Evolutionary conservation across 2,113 vertebrate genomes (phyloP), one percentile per base, ranked within the genome.

Genomic region (Ascaphus truei): DNA sequence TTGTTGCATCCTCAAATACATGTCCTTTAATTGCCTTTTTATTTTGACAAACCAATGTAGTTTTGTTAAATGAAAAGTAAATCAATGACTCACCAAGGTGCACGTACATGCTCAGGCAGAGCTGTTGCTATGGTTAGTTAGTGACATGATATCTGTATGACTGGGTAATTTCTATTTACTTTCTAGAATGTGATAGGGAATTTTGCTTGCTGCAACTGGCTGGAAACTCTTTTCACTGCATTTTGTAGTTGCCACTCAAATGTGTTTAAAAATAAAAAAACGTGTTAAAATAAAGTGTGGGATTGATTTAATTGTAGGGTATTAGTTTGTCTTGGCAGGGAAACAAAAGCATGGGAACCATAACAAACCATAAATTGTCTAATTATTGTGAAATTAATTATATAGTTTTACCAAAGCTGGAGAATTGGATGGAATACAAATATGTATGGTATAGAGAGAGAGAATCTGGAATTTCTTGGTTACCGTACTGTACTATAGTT

Each of bases 41-140:
- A 68, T 68, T 71, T 71, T 71, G 67, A 71, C 67, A 71, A 61
- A 43, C 15, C 45, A 39, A 22, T 61, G 16, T 71, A 50, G n/a
- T 51, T 63, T 51, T n/a, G 20, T 12, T 51, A 71, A 71, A 60
- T 61, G 39, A 30, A 37, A 61, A 41, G 56, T 39, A 60, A 22
- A 50, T 7, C 45, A 61, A 52, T 52, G 16, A 29, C 37, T 53
- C 15, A 58, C 11, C 41, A 27, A 37, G 55, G 16, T 48, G 31
- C 39, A 61, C 45, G 51, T 61, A 52, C 45, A 22, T 39, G 67
- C 58, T 29, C n/a, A 52, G 47, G 25, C 67, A 71, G 48, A 39
- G 57, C 34, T 36, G 34, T 71, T 69, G 25, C 43, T 29, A 22
- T 41, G 30, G 41, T 52, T 36, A 50, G 41, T 52, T 36, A 50